These are phyloP conservation scores for Hyphantria cunea DNA, from an alignment of 1,140 invertebrate species.

Conservation along the genomic window DNA sequence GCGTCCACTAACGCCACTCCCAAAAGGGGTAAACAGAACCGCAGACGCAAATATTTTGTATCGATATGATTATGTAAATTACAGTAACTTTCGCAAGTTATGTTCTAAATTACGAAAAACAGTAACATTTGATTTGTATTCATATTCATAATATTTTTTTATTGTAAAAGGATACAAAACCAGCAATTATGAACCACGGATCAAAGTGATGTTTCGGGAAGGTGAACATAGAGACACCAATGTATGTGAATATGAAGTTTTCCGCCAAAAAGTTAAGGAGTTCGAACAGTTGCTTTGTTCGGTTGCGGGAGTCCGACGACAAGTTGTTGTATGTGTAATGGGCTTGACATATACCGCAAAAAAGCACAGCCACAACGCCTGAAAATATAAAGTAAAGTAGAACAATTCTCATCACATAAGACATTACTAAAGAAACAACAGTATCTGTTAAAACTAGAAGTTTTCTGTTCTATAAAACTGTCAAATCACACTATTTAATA, in stretches of 20 bases:
- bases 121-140: too few relatives aligned
- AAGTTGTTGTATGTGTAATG: conserved; percentile 99
- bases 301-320: conserved; percentile 91
- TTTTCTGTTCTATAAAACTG: too few relatives aligned
- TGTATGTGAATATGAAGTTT: conserved; percentile 99
- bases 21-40: too few relatives aligned
- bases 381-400: conserved; percentile 38
- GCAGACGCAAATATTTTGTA: too few relatives aligned
- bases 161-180: conserved; percentile 92
- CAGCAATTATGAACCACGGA: conserved; percentile 93
- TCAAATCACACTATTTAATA: too few relatives aligned
- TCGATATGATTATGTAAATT: too few relatives aligned
- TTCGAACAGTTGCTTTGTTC: conserved; percentile 98
- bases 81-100: too few relatives aligned
- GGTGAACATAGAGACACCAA: conserved; percentile 99
- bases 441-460: too few relatives aligned
- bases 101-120: too few relatives aligned
- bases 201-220: conserved; percentile 98
- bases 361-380: conserved; percentile 97
- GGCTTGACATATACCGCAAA: conserved; percentile 99
- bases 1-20: too few relatives aligned
- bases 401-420: too few relatives aligned
- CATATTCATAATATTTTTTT: neutral
- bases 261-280: conserved; percentile 98
- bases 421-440: too few relatives aligned